Percentiles rank a stretch among this genome's conserved stretches.
Evolutionary conservation across 2,113 vertebrate genomes (phyloP).

Genomic region (Erythrocercus mccallii): DNA sequence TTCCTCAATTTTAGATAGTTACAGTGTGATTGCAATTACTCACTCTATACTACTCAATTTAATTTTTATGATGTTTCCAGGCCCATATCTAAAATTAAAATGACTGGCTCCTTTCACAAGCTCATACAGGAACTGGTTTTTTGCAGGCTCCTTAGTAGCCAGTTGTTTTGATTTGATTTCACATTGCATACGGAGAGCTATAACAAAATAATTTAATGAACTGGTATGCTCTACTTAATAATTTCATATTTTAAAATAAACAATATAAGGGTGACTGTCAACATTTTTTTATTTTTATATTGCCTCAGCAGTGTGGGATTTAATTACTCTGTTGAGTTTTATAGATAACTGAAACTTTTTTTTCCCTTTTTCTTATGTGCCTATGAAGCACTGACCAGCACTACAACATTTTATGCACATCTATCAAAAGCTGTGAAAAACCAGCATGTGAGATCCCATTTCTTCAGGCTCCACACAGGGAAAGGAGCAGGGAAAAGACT

Average conservation of each 20-base stretch:
- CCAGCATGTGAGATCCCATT: not conserved
- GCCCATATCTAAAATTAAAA: not conserved
- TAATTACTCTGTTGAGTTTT: not conserved
- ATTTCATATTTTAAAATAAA: not conserved
- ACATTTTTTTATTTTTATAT: not conserved
- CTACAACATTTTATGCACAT: not conserved
- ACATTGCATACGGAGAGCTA: not conserved
- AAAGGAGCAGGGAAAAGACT: not conserved
- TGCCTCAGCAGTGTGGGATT: not conserved
- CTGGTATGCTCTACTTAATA: not conserved
- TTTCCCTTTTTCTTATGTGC: not conserved
- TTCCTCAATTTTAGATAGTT: conserved; percentile 3
- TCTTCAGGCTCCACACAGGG: not conserved
- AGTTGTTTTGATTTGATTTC: not conserved
- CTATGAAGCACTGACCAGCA: not conserved
- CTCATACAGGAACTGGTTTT: not conserved
- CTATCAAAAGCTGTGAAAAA: not conserved
- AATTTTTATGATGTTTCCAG: not conserved
- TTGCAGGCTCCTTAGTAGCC: not conserved
- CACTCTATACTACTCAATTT: not conserved
- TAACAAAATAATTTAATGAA: not conserved
- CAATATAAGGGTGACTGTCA: not conserved
- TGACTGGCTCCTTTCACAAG: not conserved
- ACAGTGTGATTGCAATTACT: not conserved
- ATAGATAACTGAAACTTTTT: not conserved